Evolutionary conservation across 35 echinoderm and acorn worm species (phyloP).

Genomic region (Lytechinus variegatus): DNA sequence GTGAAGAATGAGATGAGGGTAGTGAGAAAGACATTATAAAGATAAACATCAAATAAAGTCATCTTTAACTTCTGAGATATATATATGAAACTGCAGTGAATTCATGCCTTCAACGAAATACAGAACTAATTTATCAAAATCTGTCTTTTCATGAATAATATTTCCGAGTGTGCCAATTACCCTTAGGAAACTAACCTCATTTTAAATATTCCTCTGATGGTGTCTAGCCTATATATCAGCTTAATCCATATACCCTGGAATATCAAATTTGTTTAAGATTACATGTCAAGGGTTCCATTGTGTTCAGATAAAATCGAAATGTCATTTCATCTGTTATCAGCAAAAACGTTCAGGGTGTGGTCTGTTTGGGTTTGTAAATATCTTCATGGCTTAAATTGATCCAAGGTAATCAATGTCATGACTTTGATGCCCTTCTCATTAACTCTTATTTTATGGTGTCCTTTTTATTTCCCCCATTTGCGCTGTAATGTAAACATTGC

Average conservation of each 20-base stretch:
- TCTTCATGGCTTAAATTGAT: no score
- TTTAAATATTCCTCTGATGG: neutral
- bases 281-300: neutral
- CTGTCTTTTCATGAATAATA: neutral
- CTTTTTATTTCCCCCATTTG: no score
- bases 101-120: neutral
- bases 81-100: neutral
- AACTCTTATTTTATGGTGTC: no score
- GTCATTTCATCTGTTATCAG: neutral
- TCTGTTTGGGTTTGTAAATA: no score
- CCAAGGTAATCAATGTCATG: no score
- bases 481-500: no score
- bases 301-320: neutral
- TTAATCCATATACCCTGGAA: neutral
- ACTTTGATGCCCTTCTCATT: no score
- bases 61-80: neutral
- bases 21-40: neutral
- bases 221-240: neutral
- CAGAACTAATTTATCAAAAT: slow-evolving; percentile 15
- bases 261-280: neutral
- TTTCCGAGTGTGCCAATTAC: neutral
- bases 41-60: neutral
- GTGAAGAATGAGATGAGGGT: neutral
- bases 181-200: neutral
- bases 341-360: no score